Base-by-base conservation (phyloP, 2,797 vertebrate genomes). In the Lacerta agilis region DNA sequence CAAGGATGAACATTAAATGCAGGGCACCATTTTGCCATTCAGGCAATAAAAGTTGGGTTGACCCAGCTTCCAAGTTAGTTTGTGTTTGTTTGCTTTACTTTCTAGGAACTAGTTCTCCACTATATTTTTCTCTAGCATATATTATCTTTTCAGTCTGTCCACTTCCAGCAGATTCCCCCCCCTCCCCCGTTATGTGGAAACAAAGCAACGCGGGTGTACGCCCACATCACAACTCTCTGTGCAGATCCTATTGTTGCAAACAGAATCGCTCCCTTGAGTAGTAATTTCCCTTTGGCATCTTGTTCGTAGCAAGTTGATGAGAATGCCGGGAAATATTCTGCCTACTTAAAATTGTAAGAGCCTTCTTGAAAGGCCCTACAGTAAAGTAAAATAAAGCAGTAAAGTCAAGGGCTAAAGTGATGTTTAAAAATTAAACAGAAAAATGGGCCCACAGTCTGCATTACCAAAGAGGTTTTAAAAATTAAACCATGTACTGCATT, bases 381-480 rank as follows among this genome's bases (percentile, higher is more conserved):
- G 82, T 89, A 36, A 91, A 88, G 9, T 36, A 89, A 87, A 89
- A 92, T 92, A 89, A 89, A 91, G 85, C 90, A 86, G 86, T 82
- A 85, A 93, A 91, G 77, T 88, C 89, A 91, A 85, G 71, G 85
- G 88, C 86, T 75, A 84, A 55, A 82, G 77, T 90, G 79, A 58
- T 88, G 87, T 87, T 95, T 88, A 94, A 94, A 96, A 96, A 95
- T 94, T 90, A 90, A 96, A 89, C 1, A 27, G 92, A 85, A 92
- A 95, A 96, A 87, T 7, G 87, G 90, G 18, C 91, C 94, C 90
- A 90, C 90, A 93, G 91, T 91, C 87, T 94, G 92, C 79, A 91
- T 86, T 89, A 73, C 89, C 29, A 43, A 92, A 91, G 92, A 94
- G 85, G 64, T 88, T 86, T 89, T 93, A 87, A 95, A 95, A 94